Conservation (phyloP, 2,888 invertebrate genomes). For the Busseola fusca region DNA sequence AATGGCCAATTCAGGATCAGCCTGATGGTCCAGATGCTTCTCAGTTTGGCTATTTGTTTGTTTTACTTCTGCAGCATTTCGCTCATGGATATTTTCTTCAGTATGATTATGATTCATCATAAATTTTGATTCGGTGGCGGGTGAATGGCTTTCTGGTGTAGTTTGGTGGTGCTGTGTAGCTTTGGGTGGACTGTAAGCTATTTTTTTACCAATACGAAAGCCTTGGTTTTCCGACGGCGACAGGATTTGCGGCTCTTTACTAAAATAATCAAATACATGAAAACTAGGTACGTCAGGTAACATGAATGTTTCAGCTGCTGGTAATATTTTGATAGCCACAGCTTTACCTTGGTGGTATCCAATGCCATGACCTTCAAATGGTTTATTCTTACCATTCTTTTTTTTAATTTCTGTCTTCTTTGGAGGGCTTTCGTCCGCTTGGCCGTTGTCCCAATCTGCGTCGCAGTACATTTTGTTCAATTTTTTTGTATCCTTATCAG, state of each 20-base stretch:
- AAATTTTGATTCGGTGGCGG: conserved; percentile 17
- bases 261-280: conserved; percentile 84
- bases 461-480: conserved; percentile 90
- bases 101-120: conserved; percentile 20
- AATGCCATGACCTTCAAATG: conserved; percentile 84
- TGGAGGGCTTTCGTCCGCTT: conserved; percentile 65
- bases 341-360: conserved; percentile 88
- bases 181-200: conserved; percentile 64
- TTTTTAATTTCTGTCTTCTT: conserved; percentile 68
- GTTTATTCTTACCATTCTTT: conserved; percentile 78
- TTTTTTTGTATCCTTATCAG: conserved; percentile 88
- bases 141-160: conserved; percentile 48
- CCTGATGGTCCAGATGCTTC: background rate
- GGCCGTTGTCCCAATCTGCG: conserved; percentile 71
- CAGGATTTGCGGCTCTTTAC: conserved; percentile 81
- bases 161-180: conserved; percentile 14
- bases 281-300: conserved; percentile 75
- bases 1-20: background rate
- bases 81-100: background rate
- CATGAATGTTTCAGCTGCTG: conserved; percentile 76
- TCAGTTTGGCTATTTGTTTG: conserved; percentile 4
- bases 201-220: conserved; percentile 74
- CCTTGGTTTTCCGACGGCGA: conserved; percentile 74
- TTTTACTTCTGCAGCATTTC: conserved; percentile 20
- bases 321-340: conserved; percentile 82